Conservation (phyloP, 2,113 vertebrate genomes). For the Ceuthmochares aereus region DNA sequence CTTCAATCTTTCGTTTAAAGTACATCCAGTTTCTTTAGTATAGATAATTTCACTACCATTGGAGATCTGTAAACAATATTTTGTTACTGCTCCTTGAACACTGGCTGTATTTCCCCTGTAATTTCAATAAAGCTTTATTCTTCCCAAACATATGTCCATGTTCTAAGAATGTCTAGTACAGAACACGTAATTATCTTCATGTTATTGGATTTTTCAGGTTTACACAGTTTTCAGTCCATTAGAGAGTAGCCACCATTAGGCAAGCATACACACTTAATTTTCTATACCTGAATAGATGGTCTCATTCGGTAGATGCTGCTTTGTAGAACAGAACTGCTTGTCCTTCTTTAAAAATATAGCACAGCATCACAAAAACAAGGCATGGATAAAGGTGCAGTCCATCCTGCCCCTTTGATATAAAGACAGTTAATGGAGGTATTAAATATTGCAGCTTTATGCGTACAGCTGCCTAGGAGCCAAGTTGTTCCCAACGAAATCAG, state of each 20-base stretch:
- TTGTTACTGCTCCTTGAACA: conserved; percentile 35
- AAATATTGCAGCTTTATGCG: not conserved
- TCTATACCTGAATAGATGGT: not conserved
- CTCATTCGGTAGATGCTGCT: not conserved
- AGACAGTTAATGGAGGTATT: not conserved
- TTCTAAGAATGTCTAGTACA: conserved; percentile 39
- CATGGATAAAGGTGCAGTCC: not conserved
- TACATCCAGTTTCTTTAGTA: conserved; percentile 30
- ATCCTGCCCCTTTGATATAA: not conserved
- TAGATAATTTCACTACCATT: conserved; percentile 62
- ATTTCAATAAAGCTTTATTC: conserved; percentile 7
- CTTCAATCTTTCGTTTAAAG: conserved; percentile 46
- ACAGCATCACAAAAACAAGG: not conserved
- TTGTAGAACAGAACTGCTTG: not conserved
- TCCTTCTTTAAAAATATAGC: not conserved
- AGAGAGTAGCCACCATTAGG: conserved; percentile 10
- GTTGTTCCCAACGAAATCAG: not conserved
- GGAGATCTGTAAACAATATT: conserved; percentile 58
- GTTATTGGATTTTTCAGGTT: conserved; percentile 46
- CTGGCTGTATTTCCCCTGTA: conserved; percentile 3
- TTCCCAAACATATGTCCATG: conserved; percentile 19
- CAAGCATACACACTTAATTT: not conserved
- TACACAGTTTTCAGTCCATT: conserved; percentile 29
- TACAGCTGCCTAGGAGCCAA: not conserved
- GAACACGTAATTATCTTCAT: conserved; percentile 51